These are phyloP conservation scores for Poicephalus meyeri DNA, from an alignment of 2,113 vertebrate genomes.

Conservation along the genomic window DNA sequence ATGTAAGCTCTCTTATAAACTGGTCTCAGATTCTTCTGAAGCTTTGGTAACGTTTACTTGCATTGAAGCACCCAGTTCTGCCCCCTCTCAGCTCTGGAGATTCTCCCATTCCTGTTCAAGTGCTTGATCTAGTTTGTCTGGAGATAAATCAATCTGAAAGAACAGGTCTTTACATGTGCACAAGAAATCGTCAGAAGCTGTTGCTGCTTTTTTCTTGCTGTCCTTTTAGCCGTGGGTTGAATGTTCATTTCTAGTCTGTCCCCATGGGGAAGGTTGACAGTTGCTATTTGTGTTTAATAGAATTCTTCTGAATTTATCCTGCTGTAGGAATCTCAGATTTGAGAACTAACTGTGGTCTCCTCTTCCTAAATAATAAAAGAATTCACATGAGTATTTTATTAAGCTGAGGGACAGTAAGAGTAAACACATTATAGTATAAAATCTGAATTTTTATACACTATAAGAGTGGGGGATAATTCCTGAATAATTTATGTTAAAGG, in stretches of 20 bases:
- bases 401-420: background rate
- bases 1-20: accelerated
- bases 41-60: accelerated
- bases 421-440: background rate
- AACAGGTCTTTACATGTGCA: background rate
- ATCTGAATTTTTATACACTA: background rate
- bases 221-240: background rate
- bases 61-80: background rate
- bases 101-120: background rate
- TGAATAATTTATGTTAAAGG: background rate
- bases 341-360: background rate
- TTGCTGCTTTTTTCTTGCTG: background rate
- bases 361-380: background rate
- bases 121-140: background rate
- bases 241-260: background rate
- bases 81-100: background rate
- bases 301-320: background rate
- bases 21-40: background rate
- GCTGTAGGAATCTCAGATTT: background rate
- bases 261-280: background rate
- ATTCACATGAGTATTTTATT: background rate
- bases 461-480: background rate
- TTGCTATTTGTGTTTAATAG: background rate
- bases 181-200: background rate
- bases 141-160: background rate